Conservation (phyloP, 92 coral and sea anemone genomes). For the Metridium senile region DNA sequence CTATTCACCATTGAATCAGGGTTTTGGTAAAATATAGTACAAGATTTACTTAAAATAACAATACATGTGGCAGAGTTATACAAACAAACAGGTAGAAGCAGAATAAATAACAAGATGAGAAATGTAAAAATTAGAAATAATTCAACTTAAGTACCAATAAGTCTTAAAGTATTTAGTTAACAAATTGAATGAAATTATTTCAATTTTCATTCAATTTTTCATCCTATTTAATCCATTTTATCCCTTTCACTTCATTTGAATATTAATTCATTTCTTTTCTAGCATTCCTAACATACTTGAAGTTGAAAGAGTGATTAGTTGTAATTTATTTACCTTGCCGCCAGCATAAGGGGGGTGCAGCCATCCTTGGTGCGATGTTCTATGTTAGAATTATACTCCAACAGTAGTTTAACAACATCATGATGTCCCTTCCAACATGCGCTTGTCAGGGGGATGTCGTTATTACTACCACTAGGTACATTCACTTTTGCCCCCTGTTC, state of each 20-base stretch:
- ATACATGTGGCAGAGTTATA: conserved; percentile 26
- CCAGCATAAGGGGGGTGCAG: conserved; percentile 99
- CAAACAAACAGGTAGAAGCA: conserved; percentile 30
- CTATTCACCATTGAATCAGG: background rate
- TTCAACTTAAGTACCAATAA: background rate
- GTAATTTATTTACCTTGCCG: conserved; percentile 79
- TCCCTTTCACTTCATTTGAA: background rate
- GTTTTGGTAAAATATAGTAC: background rate
- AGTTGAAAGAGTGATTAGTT: background rate
- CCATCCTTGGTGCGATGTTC: conserved; percentile 99
- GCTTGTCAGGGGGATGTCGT: conserved; percentile 98
- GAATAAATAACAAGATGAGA: conserved; percentile 20
- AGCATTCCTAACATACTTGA: background rate
- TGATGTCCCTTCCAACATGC: conserved; percentile 99
- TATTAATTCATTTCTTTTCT: background rate
- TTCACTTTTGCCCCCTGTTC: conserved; percentile 95
- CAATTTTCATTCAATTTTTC: background rate
- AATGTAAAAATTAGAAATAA: background rate
- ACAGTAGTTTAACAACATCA: conserved; percentile 91
- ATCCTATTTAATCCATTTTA: background rate
- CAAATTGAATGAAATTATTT: background rate
- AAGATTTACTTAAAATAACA: conserved; percentile 16
- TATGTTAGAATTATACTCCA: conserved; percentile 91
- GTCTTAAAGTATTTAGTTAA: background rate
- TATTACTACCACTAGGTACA: conserved; percentile 97